A percentile compares a stretch with the other conserved stretches of the same genome.
These are phyloP conservation scores for Andricus curvator DNA, from an alignment of 2,888 invertebrate species.

Conservation along the genomic window DNA sequence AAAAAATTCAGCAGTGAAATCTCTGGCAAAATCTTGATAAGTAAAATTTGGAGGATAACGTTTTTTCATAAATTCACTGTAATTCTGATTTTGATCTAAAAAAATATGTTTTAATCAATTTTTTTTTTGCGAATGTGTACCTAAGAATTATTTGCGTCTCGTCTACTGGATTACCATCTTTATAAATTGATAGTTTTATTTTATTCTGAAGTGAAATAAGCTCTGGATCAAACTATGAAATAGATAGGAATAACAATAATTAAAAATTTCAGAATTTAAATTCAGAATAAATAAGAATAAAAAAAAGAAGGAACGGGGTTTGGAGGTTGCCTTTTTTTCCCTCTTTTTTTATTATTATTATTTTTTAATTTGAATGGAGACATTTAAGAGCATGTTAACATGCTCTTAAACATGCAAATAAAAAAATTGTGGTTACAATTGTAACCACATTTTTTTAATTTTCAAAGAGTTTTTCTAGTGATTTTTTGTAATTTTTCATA, in stretches of 20 bases:
- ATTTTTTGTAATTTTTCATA: not conserved
- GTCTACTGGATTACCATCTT: not conserved
- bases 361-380: no score
- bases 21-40: constrained; percentile 94
- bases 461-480: no score
- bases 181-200: not conserved
- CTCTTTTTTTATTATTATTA: no score
- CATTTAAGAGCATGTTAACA: no score
- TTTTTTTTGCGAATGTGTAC: not conserved
- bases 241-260: not conserved
- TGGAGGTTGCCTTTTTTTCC: no score
- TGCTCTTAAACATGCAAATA: no score
- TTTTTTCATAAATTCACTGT: constrained; percentile 85
- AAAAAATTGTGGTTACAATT: no score
- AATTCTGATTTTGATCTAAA: not conserved
- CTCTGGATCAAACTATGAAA: not conserved
- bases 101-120: not conserved
- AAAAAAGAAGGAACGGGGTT: no score
- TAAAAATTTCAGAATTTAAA: no score
- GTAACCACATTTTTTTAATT: no score
- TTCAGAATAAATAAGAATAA: no score
- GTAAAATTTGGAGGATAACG: constrained; percentile 92
- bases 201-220: not conserved
- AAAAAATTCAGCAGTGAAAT: constrained; percentile 94
- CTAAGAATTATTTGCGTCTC: not conserved